Conservation (phyloP, 2,888 invertebrate species). For the Luffia ferchaultella region DNA sequence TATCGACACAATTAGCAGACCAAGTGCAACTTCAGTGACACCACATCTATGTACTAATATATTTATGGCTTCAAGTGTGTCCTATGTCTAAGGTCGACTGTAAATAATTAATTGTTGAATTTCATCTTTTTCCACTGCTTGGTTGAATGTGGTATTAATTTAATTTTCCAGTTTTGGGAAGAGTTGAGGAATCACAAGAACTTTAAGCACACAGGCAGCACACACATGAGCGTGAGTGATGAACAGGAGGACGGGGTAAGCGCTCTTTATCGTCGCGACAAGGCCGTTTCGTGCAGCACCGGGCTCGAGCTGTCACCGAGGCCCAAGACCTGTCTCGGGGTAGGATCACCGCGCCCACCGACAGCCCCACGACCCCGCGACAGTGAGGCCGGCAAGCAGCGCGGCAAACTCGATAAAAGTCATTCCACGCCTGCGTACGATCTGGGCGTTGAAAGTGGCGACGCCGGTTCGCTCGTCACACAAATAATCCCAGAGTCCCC, state of each 20-base stretch:
- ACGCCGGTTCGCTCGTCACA: slow-evolving; percentile 22
- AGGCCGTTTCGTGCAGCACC: slow-evolving; percentile 80
- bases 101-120: too few relatives aligned
- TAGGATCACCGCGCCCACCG: slow-evolving; percentile 24
- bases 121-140: too few relatives aligned
- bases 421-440: slow-evolving; percentile 87
- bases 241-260: slow-evolving; percentile 47
- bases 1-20: too few relatives aligned
- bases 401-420: slow-evolving; percentile 75
- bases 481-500: slow-evolving; percentile 46
- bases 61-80: too few relatives aligned
- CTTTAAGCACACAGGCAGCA: slow-evolving; percentile 38
- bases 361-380: slow-evolving; percentile 24
- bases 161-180: slow-evolving; percentile 72
- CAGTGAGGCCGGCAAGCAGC: slow-evolving; percentile 13
- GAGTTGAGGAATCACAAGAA: slow-evolving; percentile 70
- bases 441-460: slow-evolving; percentile 39
- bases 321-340: slow-evolving; percentile 72
- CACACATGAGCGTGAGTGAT: slow-evolving; percentile 31
- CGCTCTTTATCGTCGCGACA: slow-evolving; percentile 73
- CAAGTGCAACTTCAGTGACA: too few relatives aligned
- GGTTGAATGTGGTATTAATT: slow-evolving; percentile 13
- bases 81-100: too few relatives aligned
- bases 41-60: too few relatives aligned
- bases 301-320: slow-evolving; percentile 74